These are phyloP conservation scores for Clusia tigrina DNA, from an alignment of 2,888 invertebrate species.

Conservation along the genomic window DNA sequence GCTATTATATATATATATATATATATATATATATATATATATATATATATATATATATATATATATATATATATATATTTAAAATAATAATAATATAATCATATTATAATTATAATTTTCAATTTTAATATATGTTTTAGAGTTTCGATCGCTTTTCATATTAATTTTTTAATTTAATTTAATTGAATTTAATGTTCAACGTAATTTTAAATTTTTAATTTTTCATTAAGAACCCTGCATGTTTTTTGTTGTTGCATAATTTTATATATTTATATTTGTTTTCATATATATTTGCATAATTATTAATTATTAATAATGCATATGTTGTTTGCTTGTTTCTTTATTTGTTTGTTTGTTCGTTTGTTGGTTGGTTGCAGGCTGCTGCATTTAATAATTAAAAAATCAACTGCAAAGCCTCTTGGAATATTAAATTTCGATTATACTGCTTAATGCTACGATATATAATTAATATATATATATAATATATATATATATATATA, in stretches of 20 bases:
- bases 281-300: neutral
- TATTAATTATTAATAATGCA: neutral
- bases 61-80: neutral
- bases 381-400: too few relatives aligned
- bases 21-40: constrained; percentile 35
- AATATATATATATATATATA: constrained; percentile 19
- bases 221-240: constrained; percentile 9
- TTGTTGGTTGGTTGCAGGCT: too few relatives aligned
- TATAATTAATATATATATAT: constrained; percentile 1
- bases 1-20: constrained; percentile 29
- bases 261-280: constrained; percentile 5
- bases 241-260: constrained; percentile 3
- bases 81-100: constrained; percentile 1
- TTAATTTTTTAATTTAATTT: neutral
- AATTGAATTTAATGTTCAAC: constrained; percentile 3
- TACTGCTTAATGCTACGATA: too few relatives aligned
- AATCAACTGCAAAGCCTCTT: too few relatives aligned
- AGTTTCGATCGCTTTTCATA: neutral
- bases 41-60: constrained; percentile 23
- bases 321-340: neutral
- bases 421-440: too few relatives aligned
- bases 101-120: constrained; percentile 9
- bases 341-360: too few relatives aligned
- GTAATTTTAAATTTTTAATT: too few relatives aligned
- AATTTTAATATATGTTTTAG: constrained; percentile 2